Base-by-base conservation (phyloP, 2,888 invertebrate species). In the Sarcophaga caerulescens region DNA sequence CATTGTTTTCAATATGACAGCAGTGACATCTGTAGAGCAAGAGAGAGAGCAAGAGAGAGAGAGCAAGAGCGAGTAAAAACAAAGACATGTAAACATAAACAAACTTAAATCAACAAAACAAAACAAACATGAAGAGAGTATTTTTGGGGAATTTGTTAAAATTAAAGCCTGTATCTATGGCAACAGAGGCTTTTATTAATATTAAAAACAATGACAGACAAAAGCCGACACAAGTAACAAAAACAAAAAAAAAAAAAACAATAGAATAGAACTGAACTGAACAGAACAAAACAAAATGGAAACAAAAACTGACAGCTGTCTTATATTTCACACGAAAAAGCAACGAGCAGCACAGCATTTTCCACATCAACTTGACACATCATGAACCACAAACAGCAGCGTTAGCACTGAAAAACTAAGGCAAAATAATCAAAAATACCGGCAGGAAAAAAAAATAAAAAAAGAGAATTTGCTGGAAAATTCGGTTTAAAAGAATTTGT, bases 261-360 rank as follows among this genome's bases (percentile, higher is more conserved):
- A 35, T 35, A 35, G 35, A 35, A 35, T 35, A 35, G 8, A 35
- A 35, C 1, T 1, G 35, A 35, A 25, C 25, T 6, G 25, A 25
- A 78, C 75, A 75, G 68, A 78, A 86, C 4, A 19, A n/a, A 60
- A 75, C 21, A 52, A 8, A 65, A 14, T 62, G 14, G 52, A 44
- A 71, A 75, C 74, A 52, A 66, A 21, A 84, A 71, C 74, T 86
- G 86, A 86, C 86, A 86, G 84, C 86, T 86, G 86, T 84, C 86
- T 85, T 73, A 59, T 44, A 85, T 85, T 83, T 82, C 79, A 79
- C 85, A 85, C 79, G 76, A 76, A 81, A 68, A 66, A 74, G 69
- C 25, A 60, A n/a, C 44, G 44, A 70, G 23, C 14, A 69, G 45
- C 65, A 57, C 73, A 45, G 19, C 8, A 21, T 52, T n/a, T 52